Evolutionary conservation across 2,888 invertebrate genomes (phyloP).

Genomic region (Agelastica alni): DNA sequence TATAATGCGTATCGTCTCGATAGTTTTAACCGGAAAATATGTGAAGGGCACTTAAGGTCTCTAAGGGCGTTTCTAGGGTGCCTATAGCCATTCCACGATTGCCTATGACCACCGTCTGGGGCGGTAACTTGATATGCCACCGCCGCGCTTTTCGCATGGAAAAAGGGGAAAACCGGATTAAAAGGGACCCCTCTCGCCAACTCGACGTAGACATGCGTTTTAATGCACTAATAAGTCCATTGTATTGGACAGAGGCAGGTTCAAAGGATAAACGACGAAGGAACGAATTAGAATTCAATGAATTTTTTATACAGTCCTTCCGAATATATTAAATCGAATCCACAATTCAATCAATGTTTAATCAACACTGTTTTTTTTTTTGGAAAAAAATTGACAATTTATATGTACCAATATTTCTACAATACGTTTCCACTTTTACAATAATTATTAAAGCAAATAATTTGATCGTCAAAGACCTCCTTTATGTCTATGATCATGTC

Average conservation of each 20-base stretch:
- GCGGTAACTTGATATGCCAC: constrained; percentile 48
- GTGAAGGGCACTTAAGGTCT: constrained; percentile 22
- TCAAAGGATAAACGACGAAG: background rate
- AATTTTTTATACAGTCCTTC: background rate
- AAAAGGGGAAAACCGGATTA: constrained; percentile 29
- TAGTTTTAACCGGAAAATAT: too few relatives aligned
- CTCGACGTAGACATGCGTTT: constrained; percentile 19
- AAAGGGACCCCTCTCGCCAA: constrained; percentile 1
- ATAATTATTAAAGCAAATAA: too few relatives aligned
- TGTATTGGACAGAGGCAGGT: background rate
- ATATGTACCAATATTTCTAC: too few relatives aligned
- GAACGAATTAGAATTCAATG: constrained; percentile 1
- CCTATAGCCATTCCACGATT: constrained; percentile 45
- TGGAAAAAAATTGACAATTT: too few relatives aligned
- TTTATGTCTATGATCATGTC: too few relatives aligned
- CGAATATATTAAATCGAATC: too few relatives aligned
- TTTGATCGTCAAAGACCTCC: too few relatives aligned
- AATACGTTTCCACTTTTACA: too few relatives aligned
- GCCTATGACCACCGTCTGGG: constrained; percentile 47
- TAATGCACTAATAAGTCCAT: constrained; percentile 6
- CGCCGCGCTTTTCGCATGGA: constrained; percentile 30
- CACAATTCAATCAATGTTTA: too few relatives aligned
- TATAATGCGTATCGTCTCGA: too few relatives aligned
- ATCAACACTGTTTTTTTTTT: too few relatives aligned
- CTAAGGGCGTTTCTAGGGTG: constrained; percentile 40